Evolutionary conservation across 1,140 invertebrate species (phyloP).

Genomic region (Geopemphigus sp.): DNA sequence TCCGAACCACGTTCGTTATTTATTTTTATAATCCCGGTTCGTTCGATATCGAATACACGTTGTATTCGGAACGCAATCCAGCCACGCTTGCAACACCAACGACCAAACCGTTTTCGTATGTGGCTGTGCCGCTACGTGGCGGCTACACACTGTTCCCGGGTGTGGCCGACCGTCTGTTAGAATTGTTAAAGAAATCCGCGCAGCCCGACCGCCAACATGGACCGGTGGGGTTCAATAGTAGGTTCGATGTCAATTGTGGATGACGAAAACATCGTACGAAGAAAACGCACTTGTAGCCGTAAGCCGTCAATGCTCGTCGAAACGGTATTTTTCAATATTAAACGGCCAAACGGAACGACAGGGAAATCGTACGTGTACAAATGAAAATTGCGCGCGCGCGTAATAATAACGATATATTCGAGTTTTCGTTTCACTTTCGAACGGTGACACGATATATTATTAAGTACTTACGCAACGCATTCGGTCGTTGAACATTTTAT

Average conservation of each 20-base stretch:
- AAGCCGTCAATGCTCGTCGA: conserved; percentile 63
- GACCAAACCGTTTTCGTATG: conserved; percentile 90
- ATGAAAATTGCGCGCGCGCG: too few relatives aligned
- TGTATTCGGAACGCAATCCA: conserved; percentile 79
- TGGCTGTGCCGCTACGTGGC: conserved; percentile 66
- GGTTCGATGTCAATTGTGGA: conserved; percentile 53
- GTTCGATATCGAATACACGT: conserved; percentile 74
- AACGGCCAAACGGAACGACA: too few relatives aligned
- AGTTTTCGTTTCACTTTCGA: too few relatives aligned
- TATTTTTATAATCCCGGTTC: conserved; percentile 88
- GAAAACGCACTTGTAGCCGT: conserved; percentile 80
- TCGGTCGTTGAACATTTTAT: too few relatives aligned
- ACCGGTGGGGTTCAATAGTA: conserved; percentile 6
- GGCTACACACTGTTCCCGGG: conserved; percentile 55
- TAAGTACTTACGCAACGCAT: too few relatives aligned
- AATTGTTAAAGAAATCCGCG: conserved; percentile 79
- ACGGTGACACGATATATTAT: too few relatives aligned
- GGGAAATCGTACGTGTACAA: too few relatives aligned
- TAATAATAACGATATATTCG: too few relatives aligned
- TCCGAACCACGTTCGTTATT: not conserved
- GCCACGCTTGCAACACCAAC: conserved; percentile 89
- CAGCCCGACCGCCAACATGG: conserved; percentile 53
- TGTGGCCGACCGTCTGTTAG: conserved; percentile 78
- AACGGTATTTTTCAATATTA: not conserved
- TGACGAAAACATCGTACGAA: conserved; percentile 83